Evolutionary conservation across 2,113 vertebrate genomes (phyloP).

Genomic region (Mesitornis unicolor): DNA sequence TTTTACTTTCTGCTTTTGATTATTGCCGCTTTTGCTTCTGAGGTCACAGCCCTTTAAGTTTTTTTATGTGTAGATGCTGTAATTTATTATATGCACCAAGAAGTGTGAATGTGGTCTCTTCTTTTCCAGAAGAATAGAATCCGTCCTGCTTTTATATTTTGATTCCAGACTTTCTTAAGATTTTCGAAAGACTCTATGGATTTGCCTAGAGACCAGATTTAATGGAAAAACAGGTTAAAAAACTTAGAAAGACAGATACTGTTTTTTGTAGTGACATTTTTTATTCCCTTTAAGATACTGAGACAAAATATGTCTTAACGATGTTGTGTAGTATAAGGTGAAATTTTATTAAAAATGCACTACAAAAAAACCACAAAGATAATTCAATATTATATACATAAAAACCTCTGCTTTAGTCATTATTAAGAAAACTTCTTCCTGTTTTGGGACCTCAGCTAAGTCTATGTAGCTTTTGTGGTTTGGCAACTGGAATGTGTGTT

Average conservation of each 20-base stretch:
- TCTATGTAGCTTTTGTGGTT: neutral
- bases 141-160: neutral
- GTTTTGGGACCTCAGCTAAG: neutral
- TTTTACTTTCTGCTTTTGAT: constrained; percentile 16
- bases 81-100: neutral
- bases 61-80: neutral
- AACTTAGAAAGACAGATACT: neutral
- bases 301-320: neutral
- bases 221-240: neutral
- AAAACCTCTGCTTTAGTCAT: neutral
- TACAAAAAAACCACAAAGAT: neutral
- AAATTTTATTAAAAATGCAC: neutral
- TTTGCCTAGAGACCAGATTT: neutral
- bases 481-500: neutral
- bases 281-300: neutral
- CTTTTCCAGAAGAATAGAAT: neutral
- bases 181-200: neutral
- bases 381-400: neutral
- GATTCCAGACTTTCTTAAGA: neutral
- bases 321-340: neutral
- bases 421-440: neutral
- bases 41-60: constrained; percentile 17
- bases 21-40: constrained; percentile 36
- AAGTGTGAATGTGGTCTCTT: neutral
- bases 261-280: neutral